Conservation (phyloP, 2,888 invertebrate species). For the Drosophila meridionalis region DNA sequence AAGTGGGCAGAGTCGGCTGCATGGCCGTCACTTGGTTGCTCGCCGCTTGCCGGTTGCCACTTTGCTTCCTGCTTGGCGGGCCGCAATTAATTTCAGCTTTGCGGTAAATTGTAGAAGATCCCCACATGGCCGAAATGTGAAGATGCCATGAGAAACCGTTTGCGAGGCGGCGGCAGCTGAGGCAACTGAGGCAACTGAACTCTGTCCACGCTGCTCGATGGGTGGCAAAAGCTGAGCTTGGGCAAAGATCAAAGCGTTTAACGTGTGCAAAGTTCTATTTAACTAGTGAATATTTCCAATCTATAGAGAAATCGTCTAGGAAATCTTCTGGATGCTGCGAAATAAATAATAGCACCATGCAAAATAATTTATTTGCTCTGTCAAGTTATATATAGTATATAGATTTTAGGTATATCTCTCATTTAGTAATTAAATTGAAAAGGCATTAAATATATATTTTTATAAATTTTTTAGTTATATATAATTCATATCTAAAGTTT, state of each 20-base stretch:
- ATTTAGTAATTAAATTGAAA: too few species aligned
- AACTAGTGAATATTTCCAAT: neutral
- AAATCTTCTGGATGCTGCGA: neutral
- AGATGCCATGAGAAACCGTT: slow-evolving; percentile 15
- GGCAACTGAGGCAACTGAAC: slow-evolving; percentile 1
- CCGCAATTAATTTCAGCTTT: slow-evolving; percentile 41
- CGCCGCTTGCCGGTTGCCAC: slow-evolving; percentile 20
- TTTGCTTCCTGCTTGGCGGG: slow-evolving; percentile 31
- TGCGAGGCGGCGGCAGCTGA: neutral
- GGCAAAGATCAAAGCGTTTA: slow-evolving; percentile 13
- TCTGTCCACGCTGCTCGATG: slow-evolving; percentile 1
- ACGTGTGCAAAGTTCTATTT: neutral
- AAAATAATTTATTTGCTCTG: neutral
- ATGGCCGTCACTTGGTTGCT: slow-evolving; percentile 2
- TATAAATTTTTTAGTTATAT: too few species aligned
- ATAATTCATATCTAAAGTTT: too few species aligned
- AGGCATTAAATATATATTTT: too few species aligned
- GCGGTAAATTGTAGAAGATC: slow-evolving; percentile 36
- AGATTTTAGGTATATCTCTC: too few species aligned
- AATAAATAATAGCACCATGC: neutral
- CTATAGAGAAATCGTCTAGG: neutral
- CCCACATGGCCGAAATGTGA: slow-evolving; percentile 12
- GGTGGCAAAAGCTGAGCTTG: slow-evolving; percentile 1
- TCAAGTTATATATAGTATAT: too few species aligned
- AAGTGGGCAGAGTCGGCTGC: slow-evolving; percentile 45